A percentile compares a stretch with the other conserved stretches of the same genome.
These are phyloP conservation scores for Telenomus remus DNA, from an alignment of 1,140 invertebrate species.

Conservation along the genomic window DNA sequence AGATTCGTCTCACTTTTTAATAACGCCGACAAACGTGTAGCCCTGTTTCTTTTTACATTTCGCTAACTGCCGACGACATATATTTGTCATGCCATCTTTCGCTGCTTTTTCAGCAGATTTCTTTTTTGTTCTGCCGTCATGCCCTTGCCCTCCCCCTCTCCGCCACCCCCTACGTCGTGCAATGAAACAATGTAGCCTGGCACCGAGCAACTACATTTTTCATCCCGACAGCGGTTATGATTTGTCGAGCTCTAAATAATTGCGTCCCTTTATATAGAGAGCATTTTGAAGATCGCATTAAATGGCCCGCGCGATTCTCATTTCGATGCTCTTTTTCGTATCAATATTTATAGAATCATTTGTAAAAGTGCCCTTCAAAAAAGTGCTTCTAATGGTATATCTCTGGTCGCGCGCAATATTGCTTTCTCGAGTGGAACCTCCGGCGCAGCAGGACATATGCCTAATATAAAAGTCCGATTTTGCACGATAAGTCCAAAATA, in stretches of 20 bases:
- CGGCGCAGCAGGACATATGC: slow-evolving; percentile 27
- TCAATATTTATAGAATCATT: slow-evolving; percentile 52
- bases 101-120: slow-evolving; percentile 10
- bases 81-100: slow-evolving; percentile 47
- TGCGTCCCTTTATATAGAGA: slow-evolving; percentile 24
- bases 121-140: too few species aligned
- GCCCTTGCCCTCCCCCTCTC: not conserved
- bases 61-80: slow-evolving; percentile 32
- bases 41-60: slow-evolving; percentile 40
- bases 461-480: slow-evolving; percentile 46
- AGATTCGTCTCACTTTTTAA: slow-evolving; percentile 55
- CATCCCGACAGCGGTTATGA: slow-evolving; percentile 32
- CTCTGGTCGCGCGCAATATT: slow-evolving; percentile 57
- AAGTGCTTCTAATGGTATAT: slow-evolving; percentile 49
- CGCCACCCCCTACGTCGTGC: slow-evolving; percentile 9
- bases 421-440: slow-evolving; percentile 42
- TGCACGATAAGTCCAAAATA: slow-evolving; percentile 35
- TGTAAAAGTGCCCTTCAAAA: slow-evolving; percentile 37
- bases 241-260: slow-evolving; percentile 39
- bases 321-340: slow-evolving; percentile 38
- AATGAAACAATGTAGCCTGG: slow-evolving; percentile 29
- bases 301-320: slow-evolving; percentile 20
- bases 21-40: slow-evolving; percentile 31
- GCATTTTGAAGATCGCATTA: slow-evolving; percentile 30
- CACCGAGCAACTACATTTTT: slow-evolving; percentile 35